Conservation (phyloP, 2,113 vertebrate genomes). For the Oreotrochilus melanogaster region DNA sequence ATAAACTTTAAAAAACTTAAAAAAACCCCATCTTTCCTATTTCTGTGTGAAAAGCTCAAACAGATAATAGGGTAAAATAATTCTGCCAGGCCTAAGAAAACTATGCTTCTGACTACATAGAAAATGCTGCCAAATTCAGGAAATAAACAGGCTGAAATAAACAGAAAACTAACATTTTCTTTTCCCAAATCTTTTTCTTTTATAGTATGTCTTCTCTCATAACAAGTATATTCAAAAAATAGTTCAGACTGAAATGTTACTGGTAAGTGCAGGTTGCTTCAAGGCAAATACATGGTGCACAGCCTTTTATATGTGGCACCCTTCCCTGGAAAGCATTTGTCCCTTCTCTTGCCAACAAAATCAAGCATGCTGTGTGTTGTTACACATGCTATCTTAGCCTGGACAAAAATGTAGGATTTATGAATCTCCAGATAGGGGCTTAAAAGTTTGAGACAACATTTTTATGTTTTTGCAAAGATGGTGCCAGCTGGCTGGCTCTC, state of each 20-base stretch:
- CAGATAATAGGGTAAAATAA: constrained; percentile 54
- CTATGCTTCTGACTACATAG: background rate
- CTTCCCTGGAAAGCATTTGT: background rate
- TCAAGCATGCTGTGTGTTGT: background rate
- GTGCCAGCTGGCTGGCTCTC: constrained; percentile 1
- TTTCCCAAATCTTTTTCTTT: background rate
- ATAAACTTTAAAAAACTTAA: constrained; percentile 13
- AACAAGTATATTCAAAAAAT: background rate
- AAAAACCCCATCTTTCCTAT: constrained; percentile 9
- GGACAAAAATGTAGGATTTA: background rate
- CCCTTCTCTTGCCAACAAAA: background rate
- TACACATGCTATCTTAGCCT: background rate
- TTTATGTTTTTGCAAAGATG: background rate
- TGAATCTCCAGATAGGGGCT: background rate
- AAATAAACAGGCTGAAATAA: constrained; percentile 57
- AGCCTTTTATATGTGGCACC: background rate
- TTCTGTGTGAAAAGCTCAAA: constrained; percentile 39
- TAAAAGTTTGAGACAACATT: background rate
- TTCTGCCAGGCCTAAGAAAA: constrained; percentile 39
- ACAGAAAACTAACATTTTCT: constrained; percentile 42
- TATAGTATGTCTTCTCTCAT: background rate
- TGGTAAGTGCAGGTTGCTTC: background rate
- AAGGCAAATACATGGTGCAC: background rate
- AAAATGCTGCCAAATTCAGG: constrained; percentile 43
- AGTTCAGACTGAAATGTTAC: background rate